Evolutionary conservation across 2,113 vertebrate species (phyloP).

Genomic region (Phycodurus eques): DNA sequence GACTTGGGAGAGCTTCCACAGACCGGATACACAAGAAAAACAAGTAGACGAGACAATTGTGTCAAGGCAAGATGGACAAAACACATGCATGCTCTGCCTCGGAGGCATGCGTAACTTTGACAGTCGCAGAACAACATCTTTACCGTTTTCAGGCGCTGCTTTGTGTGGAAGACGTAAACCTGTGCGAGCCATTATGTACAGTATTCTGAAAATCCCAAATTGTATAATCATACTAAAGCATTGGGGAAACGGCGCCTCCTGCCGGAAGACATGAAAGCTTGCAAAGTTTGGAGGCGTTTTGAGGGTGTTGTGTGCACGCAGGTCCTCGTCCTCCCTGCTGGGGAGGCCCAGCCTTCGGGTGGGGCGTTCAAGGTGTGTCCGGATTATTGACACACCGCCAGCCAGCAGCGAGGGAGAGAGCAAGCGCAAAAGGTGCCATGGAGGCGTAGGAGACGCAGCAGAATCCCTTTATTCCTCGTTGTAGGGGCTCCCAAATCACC

Average conservation of each 20-base stretch:
- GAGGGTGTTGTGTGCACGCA: background rate
- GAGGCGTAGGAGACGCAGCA: constrained; percentile 2
- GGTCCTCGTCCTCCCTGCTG: background rate
- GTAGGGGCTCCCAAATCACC: background rate
- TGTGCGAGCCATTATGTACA: background rate
- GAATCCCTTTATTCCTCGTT: background rate
- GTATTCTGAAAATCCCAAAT: background rate
- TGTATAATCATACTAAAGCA: background rate
- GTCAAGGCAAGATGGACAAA: background rate
- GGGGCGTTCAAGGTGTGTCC: constrained; percentile 50
- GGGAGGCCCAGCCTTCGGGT: constrained; percentile 27
- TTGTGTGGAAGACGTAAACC: background rate
- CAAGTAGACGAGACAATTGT: constrained; percentile 8
- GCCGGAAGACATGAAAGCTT: constrained; percentile 24
- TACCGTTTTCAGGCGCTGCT: background rate
- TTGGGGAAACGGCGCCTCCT: constrained; percentile 47
- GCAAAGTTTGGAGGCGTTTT: background rate
- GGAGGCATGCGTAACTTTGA: background rate
- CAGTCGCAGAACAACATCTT: background rate
- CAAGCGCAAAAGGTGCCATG: constrained; percentile 4
- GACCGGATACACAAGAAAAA: constrained; percentile 8
- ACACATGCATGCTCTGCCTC: too few species aligned
- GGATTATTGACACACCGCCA: constrained; percentile 9
- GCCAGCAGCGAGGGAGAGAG: background rate
- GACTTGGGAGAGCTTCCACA: constrained; percentile 11